Base-by-base conservation (phyloP, 2,797 vertebrate species). In the Centroberyx gerrardi region DNA sequence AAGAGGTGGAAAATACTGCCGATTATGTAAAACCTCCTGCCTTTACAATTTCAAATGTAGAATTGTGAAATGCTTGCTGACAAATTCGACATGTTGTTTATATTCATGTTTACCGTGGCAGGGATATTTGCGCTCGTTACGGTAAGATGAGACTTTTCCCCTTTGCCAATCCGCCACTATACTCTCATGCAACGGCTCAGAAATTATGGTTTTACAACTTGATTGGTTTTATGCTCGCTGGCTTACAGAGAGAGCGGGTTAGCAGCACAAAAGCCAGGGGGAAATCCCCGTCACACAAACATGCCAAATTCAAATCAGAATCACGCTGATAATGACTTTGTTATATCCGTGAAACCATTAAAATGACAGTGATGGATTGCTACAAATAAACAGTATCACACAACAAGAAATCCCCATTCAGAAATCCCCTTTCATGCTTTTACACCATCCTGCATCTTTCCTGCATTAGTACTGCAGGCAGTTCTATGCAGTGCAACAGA, bases 351-450 rank as follows among this genome's bases (percentile, higher is more conserved):
- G 64, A 54, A 71, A 82, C 80, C 77, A 80, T 86, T 74, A 72
- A 65, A 77, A 66, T 56, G 79, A 86, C 83, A 86, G 40, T 87
- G 85, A 92, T 87, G 66, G 68, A 87, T 90, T 71, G 56, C 74
- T 54, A 74, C 56, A 55, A 68, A 58, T 72, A 73, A 79, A 87
- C 62, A 81, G 62, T 40, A 74, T 68, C 81, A 62, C 51, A 36
- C 61, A 58, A 42, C 58, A 59, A 46, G 22, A 54, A 31, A 15
- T 2, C 22, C 22, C 22, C 22, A 22, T 22, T 22, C 22, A 14
- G 69, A 66, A 72, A 33, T 53, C 36, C 4, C 3, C 70, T 62
- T 60, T 65, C 14, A 3, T 60, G 33, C 62, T 18, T 80, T 80
- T 65, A 74, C 59, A 79, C 60, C 72, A 63, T 83, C 67, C 63